These are phyloP conservation scores for Pseudochirops cupreus DNA, from an alignment of 2,797 vertebrate genomes.

Conservation along the genomic window DNA sequence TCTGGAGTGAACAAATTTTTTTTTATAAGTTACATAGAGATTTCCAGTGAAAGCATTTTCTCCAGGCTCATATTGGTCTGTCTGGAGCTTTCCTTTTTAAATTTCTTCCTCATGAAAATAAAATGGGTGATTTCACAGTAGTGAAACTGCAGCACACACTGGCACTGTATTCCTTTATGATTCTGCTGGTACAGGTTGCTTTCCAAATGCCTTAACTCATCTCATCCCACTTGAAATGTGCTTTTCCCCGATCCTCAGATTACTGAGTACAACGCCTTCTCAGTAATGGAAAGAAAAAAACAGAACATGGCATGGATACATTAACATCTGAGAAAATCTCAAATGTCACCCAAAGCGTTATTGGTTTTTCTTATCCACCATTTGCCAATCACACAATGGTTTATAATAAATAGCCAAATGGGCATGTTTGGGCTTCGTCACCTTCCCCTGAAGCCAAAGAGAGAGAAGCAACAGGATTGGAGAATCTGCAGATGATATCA, in stretches of 20 bases:
- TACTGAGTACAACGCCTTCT: neutral
- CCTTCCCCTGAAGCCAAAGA: neutral
- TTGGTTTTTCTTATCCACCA: neutral
- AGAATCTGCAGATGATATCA: neutral
- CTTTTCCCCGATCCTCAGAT: neutral
- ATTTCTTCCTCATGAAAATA: conserved; percentile 19
- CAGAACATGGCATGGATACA: neutral
- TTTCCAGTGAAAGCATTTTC: conserved; percentile 26
- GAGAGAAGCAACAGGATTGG: neutral
- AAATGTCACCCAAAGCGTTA: neutral
- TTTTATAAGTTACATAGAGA: conserved; percentile 3
- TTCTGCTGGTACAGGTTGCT: neutral
- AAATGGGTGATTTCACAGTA: neutral
- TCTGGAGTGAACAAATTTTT: neutral
- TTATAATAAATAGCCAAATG: neutral
- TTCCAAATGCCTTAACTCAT: neutral
- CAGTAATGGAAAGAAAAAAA: neutral
- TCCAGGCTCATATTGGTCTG: neutral
- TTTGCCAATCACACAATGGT: neutral
- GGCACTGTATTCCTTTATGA: neutral
- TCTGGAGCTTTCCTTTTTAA: neutral
- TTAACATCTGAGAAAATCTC: neutral
- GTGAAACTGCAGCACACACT: neutral
- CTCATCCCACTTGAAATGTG: neutral
- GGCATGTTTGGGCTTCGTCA: neutral